A percentile compares a stretch with the other conserved stretches of the same genome.
These are phyloP conservation scores for Corynorhinus townsendii DNA, from an alignment of 2,113 vertebrate species.

Conservation along the genomic window DNA sequence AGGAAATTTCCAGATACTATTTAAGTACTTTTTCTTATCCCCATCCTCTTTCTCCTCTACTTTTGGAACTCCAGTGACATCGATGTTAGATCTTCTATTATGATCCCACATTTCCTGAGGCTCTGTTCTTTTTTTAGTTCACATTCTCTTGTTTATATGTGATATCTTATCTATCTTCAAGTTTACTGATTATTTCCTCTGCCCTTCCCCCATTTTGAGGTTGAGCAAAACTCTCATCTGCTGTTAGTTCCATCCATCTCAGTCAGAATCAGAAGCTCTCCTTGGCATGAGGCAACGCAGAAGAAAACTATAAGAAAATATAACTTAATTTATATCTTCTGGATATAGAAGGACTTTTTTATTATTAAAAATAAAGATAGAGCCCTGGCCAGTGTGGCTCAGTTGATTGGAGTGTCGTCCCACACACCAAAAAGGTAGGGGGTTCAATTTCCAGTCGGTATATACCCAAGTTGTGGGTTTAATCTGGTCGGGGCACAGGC, in stretches of 20 bases:
- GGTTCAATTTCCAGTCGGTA: too few species aligned
- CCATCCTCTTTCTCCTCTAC: background rate
- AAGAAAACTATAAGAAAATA: background rate
- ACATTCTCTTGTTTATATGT: background rate
- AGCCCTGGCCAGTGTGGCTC: background rate
- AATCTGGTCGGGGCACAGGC: too few species aligned
- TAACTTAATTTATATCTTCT: slow-evolving; percentile 10
- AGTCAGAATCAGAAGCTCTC: background rate
- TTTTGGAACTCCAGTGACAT: background rate
- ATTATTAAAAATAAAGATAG: background rate
- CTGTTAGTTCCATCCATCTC: background rate
- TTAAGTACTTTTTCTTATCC: background rate
- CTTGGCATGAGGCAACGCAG: background rate
- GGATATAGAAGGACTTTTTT: background rate
- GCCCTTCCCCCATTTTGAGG: background rate
- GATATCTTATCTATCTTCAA: background rate
- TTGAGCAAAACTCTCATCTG: background rate
- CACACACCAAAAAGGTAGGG: too few species aligned
- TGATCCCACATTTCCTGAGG: background rate
- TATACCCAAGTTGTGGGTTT: too few species aligned
- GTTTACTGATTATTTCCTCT: background rate
- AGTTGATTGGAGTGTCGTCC: background rate
- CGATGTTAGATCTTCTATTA: background rate
- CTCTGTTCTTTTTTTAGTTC: background rate
- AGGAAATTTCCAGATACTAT: background rate